Evolutionary conservation across 2,888 invertebrate genomes (phyloP).

Genomic region (Harmothoe impar): DNA sequence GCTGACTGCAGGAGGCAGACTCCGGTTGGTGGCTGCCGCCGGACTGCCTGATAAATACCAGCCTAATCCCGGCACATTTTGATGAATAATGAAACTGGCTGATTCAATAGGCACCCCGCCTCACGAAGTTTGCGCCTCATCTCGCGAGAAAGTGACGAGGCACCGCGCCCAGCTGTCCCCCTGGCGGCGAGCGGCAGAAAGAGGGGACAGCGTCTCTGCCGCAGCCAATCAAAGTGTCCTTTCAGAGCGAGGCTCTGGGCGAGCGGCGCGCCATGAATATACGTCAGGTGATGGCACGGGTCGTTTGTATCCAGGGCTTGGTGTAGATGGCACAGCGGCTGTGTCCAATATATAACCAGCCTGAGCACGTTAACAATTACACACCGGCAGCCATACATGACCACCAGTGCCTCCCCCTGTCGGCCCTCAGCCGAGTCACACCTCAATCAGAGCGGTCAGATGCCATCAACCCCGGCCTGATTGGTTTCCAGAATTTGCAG

Average conservation of each 20-base stretch:
- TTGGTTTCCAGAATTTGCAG: constrained; percentile 42
- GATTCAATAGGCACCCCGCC: constrained; percentile 44
- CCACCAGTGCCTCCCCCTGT: background rate
- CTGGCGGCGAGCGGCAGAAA: constrained; percentile 1
- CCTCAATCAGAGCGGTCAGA: constrained; percentile 54
- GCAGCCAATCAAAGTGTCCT: constrained; percentile 41
- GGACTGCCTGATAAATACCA: constrained; percentile 48
- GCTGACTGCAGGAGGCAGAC: background rate
- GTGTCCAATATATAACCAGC: constrained; percentile 24
- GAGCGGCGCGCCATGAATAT: constrained; percentile 30
- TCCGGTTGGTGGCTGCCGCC: background rate
- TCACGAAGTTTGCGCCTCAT: constrained; percentile 28
- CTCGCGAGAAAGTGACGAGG: constrained; percentile 13
- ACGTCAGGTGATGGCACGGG: constrained; percentile 27
- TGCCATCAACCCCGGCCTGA: constrained; percentile 41
- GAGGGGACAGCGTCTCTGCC: constrained; percentile 28
- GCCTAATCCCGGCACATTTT: constrained; percentile 44
- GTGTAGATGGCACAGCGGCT: background rate
- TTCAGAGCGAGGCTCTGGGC: constrained; percentile 11
- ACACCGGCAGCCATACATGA: background rate
- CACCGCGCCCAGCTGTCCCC: background rate
- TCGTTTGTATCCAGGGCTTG: background rate
- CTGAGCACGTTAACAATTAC: constrained; percentile 48
- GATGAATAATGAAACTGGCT: constrained; percentile 57
- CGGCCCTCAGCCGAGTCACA: constrained; percentile 4